Conservation (phyloP, 1,140 invertebrate genomes). For the Eulimnadia texana region DNA sequence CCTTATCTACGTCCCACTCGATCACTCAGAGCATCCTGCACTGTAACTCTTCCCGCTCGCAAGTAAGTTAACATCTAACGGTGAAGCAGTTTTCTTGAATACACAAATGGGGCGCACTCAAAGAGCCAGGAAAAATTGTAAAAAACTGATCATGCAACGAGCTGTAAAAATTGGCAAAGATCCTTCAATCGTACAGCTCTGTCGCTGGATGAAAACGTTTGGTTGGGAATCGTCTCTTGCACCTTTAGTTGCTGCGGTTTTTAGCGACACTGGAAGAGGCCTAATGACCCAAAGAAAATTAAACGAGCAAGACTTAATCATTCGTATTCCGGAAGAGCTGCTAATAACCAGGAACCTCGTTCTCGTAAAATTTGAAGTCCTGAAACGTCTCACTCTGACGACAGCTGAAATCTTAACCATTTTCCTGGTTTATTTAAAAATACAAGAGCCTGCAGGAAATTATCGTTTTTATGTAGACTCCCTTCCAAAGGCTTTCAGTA, state of each 20-base stretch:
- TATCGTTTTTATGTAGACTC: slow-evolving; percentile 36
- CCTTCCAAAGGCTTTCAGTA: slow-evolving; percentile 38
- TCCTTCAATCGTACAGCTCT: background rate
- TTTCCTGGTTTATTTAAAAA: background rate
- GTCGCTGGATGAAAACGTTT: slow-evolving; percentile 2
- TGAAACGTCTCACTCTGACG: background rate
- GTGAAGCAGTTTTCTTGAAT: no score
- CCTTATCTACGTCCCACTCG: no score
- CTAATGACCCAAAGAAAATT: background rate
- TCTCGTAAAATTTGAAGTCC: background rate
- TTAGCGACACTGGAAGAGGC: slow-evolving; percentile 1
- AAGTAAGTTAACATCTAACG: no score
- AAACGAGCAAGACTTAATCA: background rate
- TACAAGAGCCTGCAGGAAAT: background rate
- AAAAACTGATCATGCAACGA: no score
- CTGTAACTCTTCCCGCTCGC: no score
- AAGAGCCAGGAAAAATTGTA: no score
- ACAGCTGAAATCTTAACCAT: slow-evolving; percentile 6
- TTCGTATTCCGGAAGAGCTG: background rate
- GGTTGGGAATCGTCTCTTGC: background rate
- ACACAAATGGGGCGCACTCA: no score
- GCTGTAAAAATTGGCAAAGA: background rate
- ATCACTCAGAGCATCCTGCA: no score
- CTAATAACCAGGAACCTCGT: background rate
- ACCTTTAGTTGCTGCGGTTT: background rate